Base-by-base conservation (phyloP, 2,888 invertebrate genomes). In the Digitonthophagus gazella region DNA sequence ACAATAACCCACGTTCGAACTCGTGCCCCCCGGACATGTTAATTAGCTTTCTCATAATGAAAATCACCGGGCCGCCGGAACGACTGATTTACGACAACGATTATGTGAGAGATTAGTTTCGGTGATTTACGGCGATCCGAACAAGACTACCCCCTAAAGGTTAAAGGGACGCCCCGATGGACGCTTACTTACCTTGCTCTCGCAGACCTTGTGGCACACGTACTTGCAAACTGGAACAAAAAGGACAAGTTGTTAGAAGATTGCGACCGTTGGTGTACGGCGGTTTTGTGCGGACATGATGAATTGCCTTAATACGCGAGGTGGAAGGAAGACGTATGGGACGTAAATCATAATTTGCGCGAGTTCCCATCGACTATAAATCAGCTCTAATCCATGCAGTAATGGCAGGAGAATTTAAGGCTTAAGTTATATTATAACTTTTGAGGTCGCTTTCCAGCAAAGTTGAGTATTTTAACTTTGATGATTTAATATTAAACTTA, bases 171-270 rank as follows among this genome's bases (percentile, higher is more conserved):
- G 28, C 28, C 11, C 15, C 18, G n/a, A 15, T 57, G 11, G 57
- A 57, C 16, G 58, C 2, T 19, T 55, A 77, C 89, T 84, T 85
- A 92, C 92, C 90, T 91, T 91, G 80, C 88, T 89, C 82, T 92
- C 91, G 84, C 92, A 92, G 72, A 88, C 85, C 81, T 90, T 88
- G 84, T 92, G 92, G 81, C 92, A 92, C 79, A 91, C 89, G 84
- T 91, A 92, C 85, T 92, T 92, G 88, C 92, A 92, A 74, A 91
- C 92, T 92, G 90, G 79, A 91, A 90, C 83, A 86, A 84, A 81
- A 79, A 80, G 75, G 78, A 72, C 69, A 69, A 44, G 8, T 44
- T 8, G 28, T 44, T 44, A 44, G 28, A 44, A 44, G 28, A 44
- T 44, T 44, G 28, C 28, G 28, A 44, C 28, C 28, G 28, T 44